Evolutionary conservation across 2,888 invertebrate genomes (phyloP), one percentile per base, ranked within the genome.

Genomic region (Drosophila setosimentum): DNA sequence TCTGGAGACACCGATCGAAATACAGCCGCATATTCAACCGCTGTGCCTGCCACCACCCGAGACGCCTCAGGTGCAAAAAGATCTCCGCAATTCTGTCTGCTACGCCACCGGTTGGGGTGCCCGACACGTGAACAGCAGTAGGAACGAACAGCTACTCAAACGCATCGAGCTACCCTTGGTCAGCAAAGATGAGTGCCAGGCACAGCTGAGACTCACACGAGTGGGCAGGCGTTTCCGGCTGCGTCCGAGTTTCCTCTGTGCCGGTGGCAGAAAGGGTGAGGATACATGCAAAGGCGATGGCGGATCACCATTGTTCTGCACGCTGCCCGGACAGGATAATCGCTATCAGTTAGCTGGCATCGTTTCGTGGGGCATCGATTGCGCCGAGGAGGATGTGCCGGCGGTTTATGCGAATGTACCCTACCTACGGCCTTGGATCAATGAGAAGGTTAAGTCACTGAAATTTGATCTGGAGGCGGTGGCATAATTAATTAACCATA

Each of bases 291-390:
- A 92, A 10, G 92, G 93, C 1, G 97, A 97, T 84, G 97, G 97
- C 0, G 97, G 97, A 0, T 96, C 96, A 10, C 96, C 97, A 0
- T 93, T 97, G 3, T 96, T 96, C 24, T 97, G 97, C 82, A 78
- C 82, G 0, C 53, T 91, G n/a, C 95, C 95, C 0, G 83, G 80
- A 0, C 48, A 77, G 18, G 1, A 0, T 6, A 49, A 82, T 53
- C 88, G 90, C n/a, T 91, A 68, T 60, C 88, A 68, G 13, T 64
- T 92, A 50, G 83, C 78, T 24, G 91, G 91, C 29, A 86, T 92
- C 2, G 92, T 92, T 0, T 81, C 96, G 0, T 97, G 97, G 97
- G 97, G 97, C 33, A 95, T 97, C 66, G 96, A 96, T 0, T 97
- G 97, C 79, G 96, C 96, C 0, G 91, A 92, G 2, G 93, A 94